phyloP scores from a whole-genome alignment of 2,888 invertebrate genomes.

The Dolichomitus sp. region DNA sequence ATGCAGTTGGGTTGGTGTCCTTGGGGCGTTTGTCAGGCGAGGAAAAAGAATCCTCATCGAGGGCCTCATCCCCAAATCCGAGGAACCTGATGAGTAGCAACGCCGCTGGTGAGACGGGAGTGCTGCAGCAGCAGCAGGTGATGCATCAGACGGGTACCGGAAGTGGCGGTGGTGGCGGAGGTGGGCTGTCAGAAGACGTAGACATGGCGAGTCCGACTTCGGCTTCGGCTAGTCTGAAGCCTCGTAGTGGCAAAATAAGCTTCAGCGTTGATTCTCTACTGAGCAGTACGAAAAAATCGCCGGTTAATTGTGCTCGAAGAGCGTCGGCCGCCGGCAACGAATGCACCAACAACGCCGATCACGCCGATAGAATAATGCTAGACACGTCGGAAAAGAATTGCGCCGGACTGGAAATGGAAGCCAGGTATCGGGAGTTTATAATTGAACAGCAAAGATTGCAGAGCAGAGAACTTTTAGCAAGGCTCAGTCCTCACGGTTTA shows the following conservation, averaged over 20 bases:
- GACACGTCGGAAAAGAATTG: conserved; percentile 75
- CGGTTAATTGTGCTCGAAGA: conserved; percentile 69
- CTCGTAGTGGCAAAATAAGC: conserved; percentile 89
- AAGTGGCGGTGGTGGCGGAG: conserved; percentile 57
- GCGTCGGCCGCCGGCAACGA: conserved; percentile 70
- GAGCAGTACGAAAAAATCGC: conserved; percentile 82
- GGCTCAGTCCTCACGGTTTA: conserved; percentile 81
- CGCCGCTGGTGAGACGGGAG: conserved; percentile 50
- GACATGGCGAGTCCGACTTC: conserved; percentile 82
- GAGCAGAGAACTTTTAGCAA: conserved; percentile 80
- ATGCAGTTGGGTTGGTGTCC: conserved; percentile 66
- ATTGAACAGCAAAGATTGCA: conserved; percentile 82
- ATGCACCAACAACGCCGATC: conserved; percentile 59
- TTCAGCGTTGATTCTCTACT: conserved; percentile 92
- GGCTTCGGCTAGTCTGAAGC: conserved; percentile 82
- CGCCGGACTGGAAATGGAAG: conserved; percentile 77
- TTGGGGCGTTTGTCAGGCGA: conserved; percentile 75
- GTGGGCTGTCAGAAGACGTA: conserved; percentile 77
- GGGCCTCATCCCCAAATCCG: conserved; percentile 68
- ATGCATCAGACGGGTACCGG: conserved; percentile 59
- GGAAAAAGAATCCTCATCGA: conserved; percentile 73
- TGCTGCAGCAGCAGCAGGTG: conserved; percentile 60
- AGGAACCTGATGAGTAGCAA: conserved; percentile 60
- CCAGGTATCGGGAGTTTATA: conserved; percentile 80
- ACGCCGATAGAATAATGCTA: conserved; percentile 56